Conservation (phyloP, 2,888 invertebrate species). For the Osedax fenrisi region DNA sequence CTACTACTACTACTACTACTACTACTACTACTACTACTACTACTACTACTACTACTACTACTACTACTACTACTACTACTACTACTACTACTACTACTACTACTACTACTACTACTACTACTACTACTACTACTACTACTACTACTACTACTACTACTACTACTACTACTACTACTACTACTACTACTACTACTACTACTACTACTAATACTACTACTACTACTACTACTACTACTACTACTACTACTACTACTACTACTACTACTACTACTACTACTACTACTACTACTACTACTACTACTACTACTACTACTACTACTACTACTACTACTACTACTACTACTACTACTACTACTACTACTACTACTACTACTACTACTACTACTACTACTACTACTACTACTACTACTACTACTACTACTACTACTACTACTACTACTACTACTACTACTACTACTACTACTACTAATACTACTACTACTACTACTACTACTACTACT, state of each 20-base stretch:
- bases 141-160: background rate
- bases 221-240: background rate
- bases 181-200: too few species aligned
- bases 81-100: background rate
- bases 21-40: background rate
- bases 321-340: conserved; percentile 10
- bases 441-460: conserved; percentile 1
- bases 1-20: background rate
- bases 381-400: background rate
- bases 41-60: background rate
- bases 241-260: conserved; percentile 2
- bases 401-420: background rate
- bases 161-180: background rate
- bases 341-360: conserved; percentile 7
- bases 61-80: background rate
- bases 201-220: too few species aligned
- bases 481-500: too few species aligned
- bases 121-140: background rate
- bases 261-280: conserved; percentile 7
- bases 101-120: background rate
- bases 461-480: too few species aligned
- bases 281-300: conserved; percentile 8
- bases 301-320: background rate
- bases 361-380: conserved; percentile 1
- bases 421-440: conserved; percentile 2